Conservation (phyloP, 2,113 vertebrate species). For the Leptosomus discolor region DNA sequence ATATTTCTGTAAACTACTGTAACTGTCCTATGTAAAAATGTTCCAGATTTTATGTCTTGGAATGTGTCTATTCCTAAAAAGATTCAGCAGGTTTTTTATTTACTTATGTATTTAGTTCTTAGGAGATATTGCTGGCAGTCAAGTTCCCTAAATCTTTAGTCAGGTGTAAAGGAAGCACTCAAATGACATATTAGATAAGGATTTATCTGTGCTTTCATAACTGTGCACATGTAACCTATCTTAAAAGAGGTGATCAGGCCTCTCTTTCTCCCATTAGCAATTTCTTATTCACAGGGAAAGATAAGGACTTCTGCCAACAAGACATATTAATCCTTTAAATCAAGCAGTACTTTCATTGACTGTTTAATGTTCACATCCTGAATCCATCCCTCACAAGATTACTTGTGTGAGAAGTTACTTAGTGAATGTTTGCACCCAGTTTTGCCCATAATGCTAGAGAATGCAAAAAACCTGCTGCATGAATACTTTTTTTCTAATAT, state of each 20-base stretch:
- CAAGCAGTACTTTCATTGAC: not conserved
- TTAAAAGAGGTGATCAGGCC: not conserved
- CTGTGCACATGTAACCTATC: not conserved
- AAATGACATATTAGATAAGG: not conserved
- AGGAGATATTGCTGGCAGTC: not conserved
- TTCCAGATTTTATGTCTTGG: not conserved
- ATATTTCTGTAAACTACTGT: not conserved
- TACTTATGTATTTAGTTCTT: not conserved
- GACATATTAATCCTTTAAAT: not conserved
- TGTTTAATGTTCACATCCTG: not conserved
- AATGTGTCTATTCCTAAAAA: not conserved
- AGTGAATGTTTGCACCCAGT: not conserved
- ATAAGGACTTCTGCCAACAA: not conserved
- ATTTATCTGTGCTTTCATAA: not conserved
- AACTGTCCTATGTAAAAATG: not conserved
- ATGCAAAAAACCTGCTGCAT: fast-evolving
- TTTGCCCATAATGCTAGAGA: not conserved
- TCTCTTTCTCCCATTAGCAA: not conserved
- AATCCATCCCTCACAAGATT: not conserved
- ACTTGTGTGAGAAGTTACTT: not conserved
- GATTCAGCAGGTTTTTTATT: not conserved
- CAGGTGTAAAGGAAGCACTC: not conserved
- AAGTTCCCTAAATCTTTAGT: not conserved
- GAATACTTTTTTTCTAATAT: not conserved
- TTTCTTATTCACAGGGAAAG: not conserved